These are phyloP conservation scores for Lutra lutra DNA, from an alignment of 2,797 vertebrate genomes.

Conservation along the genomic window DNA sequence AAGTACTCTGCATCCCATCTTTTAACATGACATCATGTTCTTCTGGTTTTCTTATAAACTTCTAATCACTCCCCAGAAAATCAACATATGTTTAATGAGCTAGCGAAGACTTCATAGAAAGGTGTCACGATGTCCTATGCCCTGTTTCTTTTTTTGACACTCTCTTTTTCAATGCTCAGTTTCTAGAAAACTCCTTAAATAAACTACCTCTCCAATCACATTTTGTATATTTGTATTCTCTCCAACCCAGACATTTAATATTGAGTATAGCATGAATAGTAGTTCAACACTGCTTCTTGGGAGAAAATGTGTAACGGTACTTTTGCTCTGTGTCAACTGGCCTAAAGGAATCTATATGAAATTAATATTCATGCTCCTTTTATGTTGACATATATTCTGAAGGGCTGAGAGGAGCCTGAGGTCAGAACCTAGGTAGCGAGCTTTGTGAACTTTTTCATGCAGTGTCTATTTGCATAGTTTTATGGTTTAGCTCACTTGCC, in stretches of 20 bases:
- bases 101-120: not conserved
- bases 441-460: constrained; percentile 41
- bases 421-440: not conserved
- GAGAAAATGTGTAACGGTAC: not conserved
- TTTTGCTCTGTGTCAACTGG: constrained; percentile 5
- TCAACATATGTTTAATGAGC: not conserved
- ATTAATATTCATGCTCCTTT: constrained; percentile 53
- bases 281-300: not conserved
- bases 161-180: not conserved
- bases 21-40: not conserved
- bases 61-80: not conserved
- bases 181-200: not conserved
- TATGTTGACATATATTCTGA: constrained; percentile 26
- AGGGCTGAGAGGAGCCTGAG: not conserved
- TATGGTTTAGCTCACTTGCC: not conserved
- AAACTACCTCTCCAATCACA: not conserved
- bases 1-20: not conserved
- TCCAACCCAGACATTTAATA: constrained; percentile 8
- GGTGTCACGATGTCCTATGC: not conserved
- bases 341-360: constrained; percentile 29
- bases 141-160: not conserved
- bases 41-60: not conserved
- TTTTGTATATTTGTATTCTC: not conserved
- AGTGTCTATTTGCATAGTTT: not conserved
- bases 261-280: not conserved